Base-by-base conservation (phyloP, 2,888 invertebrate genomes). In the Mesochorus sp. region DNA sequence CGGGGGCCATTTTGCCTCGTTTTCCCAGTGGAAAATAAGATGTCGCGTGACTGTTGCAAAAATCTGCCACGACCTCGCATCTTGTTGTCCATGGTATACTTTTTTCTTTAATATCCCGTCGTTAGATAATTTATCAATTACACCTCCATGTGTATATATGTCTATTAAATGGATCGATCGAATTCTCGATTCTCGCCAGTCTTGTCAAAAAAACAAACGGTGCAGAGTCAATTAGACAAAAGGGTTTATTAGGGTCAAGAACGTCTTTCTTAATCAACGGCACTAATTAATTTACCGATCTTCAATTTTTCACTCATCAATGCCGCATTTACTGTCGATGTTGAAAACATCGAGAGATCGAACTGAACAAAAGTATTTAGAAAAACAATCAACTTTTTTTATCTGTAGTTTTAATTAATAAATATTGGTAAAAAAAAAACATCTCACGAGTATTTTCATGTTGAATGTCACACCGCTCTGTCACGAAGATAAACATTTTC, bases 241-340 rank as follows among this genome's bases (percentile, higher is more conserved):
- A 66, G 70, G 66, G 70, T 37, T 71, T 44, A 79, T 79, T 79
- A 62, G 71, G 79, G 79, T 75, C 79, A 79, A 75, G 79, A 67
- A 71, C 75, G 75, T 47, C 37, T 59, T 24, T n/a, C 10, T 31
- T 26, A 51, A 66, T 59, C 42, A 28, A 62, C 31, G 61, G 24
- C 39, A 53, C 44, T 62, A 79, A 78, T 74, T 74, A 78, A 75
- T 79, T 79, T 70, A 78, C 49, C 47, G 78, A 78, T 59, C 51
- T 19, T 28, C 12, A 37, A 70, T 73, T 73, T 64, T 37, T 59
- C 57, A 31, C 17, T 66, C 28, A 21, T 42, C 24, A 31, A 39
- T 61, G 39, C 17, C 12, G 34, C 34, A 21, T 49, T 64, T 47
- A 34, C 34, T 24, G 10, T 17, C 21, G 39, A 59, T 5, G 24